Percentiles rank a stretch among this genome's conserved stretches.
Conservation (phyloP, 2,797 vertebrate species). For the Dallia pectoralis region DNA sequence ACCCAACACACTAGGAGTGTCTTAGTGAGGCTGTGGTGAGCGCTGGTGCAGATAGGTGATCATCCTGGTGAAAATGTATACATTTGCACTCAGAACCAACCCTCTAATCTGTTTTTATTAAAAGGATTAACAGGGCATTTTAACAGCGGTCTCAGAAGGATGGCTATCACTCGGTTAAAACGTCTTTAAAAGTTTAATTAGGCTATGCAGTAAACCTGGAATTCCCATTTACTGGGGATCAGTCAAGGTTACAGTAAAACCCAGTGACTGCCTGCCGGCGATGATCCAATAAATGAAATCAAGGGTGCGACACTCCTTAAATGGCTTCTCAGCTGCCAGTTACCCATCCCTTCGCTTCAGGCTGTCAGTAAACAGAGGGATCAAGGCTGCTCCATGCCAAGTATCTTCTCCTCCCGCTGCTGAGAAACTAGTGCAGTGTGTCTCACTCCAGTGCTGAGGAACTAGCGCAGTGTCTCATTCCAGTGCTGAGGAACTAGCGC, state of each 20-base stretch:
- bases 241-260: conserved; percentile 5
- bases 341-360: background rate
- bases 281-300: background rate
- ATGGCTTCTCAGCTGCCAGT: background rate
- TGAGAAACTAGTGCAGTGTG: too few relatives aligned
- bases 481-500: background rate
- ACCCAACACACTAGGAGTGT: background rate
- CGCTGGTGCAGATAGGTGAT: background rate
- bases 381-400: background rate
- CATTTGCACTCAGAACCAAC: background rate
- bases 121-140: background rate
- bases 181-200: conserved; percentile 9
- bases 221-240: conserved; percentile 1
- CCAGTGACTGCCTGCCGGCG: background rate
- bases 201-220: conserved; percentile 1
- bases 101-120: background rate
- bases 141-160: background rate
- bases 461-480: background rate
- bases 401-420: too few relatives aligned
- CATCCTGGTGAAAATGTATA: background rate
- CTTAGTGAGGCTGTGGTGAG: background rate
- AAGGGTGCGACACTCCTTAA: background rate
- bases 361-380: conserved; percentile 1
- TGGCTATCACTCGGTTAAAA: background rate
- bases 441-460: background rate